Evolutionary conservation across 2,797 vertebrate species (phyloP).

Genomic region (Eulemur albifrons): DNA sequence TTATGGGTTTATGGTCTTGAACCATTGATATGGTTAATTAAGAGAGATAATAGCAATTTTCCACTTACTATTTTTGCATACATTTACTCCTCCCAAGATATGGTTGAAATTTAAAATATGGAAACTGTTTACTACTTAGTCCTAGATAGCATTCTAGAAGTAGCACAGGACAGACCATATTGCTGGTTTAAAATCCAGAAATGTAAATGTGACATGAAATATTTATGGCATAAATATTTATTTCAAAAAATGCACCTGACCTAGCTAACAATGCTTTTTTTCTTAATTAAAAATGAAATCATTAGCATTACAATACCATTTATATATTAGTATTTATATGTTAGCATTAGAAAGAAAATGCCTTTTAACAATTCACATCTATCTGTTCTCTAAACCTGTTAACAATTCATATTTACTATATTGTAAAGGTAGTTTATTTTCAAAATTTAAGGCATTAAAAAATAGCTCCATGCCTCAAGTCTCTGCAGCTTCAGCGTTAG

Average conservation of each 20-base stretch:
- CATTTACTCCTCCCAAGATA: neutral
- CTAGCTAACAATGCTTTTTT: neutral
- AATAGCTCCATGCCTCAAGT: neutral
- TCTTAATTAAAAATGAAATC: neutral
- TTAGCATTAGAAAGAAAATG: neutral
- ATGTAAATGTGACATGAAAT: neutral
- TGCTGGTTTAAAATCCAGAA: neutral
- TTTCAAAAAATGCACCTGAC: neutral
- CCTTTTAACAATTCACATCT: neutral
- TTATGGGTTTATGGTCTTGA: neutral
- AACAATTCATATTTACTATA: neutral
- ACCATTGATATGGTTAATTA: neutral
- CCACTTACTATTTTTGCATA: neutral
- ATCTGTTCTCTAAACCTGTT: neutral
- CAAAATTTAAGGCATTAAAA: conserved; percentile 19
- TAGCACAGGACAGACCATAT: neutral
- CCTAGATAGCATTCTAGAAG: neutral
- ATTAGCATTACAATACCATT: neutral
- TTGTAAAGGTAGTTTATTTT: neutral
- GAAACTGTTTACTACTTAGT: neutral
- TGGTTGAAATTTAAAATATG: neutral
- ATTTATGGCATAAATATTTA: neutral
- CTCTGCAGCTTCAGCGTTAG: neutral
- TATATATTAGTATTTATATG: neutral
- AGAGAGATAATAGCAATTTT: conserved; percentile 12